Conservation (phyloP, 2,888 invertebrate genomes). For the Gonocerus acuteangulatus region DNA sequence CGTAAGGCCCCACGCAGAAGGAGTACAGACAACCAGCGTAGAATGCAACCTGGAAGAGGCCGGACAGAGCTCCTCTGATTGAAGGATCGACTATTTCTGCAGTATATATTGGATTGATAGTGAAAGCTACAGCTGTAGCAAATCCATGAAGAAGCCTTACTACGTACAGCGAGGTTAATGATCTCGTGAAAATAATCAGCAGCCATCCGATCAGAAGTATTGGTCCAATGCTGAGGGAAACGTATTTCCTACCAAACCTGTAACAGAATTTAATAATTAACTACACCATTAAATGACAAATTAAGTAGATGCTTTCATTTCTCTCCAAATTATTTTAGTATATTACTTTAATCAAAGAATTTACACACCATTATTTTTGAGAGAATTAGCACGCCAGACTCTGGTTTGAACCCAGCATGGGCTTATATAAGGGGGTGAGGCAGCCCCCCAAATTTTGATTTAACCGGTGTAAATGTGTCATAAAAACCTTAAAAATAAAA, state of each 20-base stretch:
- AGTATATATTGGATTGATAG: constrained; percentile 35
- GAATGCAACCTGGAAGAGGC: constrained; percentile 34
- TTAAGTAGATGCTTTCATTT: too few species aligned
- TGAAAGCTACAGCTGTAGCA: constrained; percentile 33
- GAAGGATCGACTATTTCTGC: constrained; percentile 36
- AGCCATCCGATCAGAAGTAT: constrained; percentile 31
- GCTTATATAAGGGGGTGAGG: too few species aligned
- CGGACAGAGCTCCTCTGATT: constrained; percentile 34
- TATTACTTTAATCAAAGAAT: too few species aligned
- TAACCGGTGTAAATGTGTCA: too few species aligned
- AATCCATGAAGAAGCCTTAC: constrained; percentile 35
- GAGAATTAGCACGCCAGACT: too few species aligned
- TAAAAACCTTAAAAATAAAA: too few species aligned
- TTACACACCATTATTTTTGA: too few species aligned
- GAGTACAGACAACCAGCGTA: constrained; percentile 31
- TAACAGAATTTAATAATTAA: neutral
- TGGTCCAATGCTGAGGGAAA: constrained; percentile 28
- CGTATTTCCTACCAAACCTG: constrained; percentile 30
- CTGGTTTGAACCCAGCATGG: too few species aligned
- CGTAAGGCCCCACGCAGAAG: constrained; percentile 30
- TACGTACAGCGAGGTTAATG: constrained; percentile 29
- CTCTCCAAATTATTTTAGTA: too few species aligned
- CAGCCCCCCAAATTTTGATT: too few species aligned
- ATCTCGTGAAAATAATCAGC: constrained; percentile 27
- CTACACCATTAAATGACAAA: too few species aligned